Base-by-base conservation (phyloP, 1,140 invertebrate species). In the Drosophila oshimai region DNA sequence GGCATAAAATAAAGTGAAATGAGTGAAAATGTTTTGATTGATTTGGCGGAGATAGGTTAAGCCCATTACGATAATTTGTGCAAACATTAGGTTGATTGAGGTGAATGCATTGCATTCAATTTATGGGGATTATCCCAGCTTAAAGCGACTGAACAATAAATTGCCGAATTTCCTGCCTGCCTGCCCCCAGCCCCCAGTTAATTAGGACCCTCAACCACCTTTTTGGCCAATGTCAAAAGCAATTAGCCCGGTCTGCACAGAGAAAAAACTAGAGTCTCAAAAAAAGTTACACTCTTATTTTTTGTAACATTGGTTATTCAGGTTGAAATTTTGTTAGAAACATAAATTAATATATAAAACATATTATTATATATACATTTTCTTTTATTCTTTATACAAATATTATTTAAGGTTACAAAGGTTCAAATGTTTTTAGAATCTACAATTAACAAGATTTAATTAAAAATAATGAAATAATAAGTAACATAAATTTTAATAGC, bases 21-120 rank as follows among this genome's bases (percentile, higher is more conserved):
- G 65, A 44, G 39, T 45, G 42, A 44, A 50, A 62, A 49, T 47
- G 58, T 62, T 83, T 79, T 71, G 57, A 70, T 74, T 62, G 57
- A 74, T 78, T 78, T 50, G 47, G 17, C 3, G 6, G 26, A 26
- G 26, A 24, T 29, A 29, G 47, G 61, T 24, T 31, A 41, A 41
- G 58, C 18, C 34, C 61, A 65, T 65, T 65, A 64, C 58, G 61
- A 65, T 64, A 64, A 65, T 64, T 65, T 65, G 42, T 33, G 34
- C 20, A 65, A 65, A 65, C 50, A 64, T 49, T 41, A 26, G 17
- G 20, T 12, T 12, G 15, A 15, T 65, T 37, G 17, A 64, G 50
- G 18, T 9, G 28, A 64, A 39, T 47, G 31, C 61, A 62, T 15
- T 6, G 31, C 58, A 29, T 39, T 49, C 18, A 39, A 64, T 49